Evolutionary conservation across 2,113 vertebrate species (phyloP), one percentile per base, ranked within the genome.

Genomic region (Heterochromis multidens): DNA sequence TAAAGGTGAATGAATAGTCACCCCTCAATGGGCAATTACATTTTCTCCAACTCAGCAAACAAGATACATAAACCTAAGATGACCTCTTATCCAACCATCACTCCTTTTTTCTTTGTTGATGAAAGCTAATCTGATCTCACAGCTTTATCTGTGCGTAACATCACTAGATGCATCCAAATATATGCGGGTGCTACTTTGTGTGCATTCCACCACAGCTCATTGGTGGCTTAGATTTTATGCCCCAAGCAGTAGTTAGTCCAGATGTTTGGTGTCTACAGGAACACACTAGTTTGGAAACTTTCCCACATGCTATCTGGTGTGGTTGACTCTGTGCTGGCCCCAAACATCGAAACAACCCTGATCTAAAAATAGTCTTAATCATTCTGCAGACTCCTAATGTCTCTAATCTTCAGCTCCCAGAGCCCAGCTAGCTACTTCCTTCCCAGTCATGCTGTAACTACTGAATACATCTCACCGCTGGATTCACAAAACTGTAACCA

Each of bases 331-430:
- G 70, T 2, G 43, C 77, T 81, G 80, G 90, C 91, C 91, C 76
- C 83, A 82, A 89, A 94, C 93, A 93, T 95, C 87, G 94, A 95
- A 95, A 94, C 92, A 95, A 90, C 90, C 83, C 52, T 8, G 58
- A 16, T 91, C 94, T 92, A 96, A 94, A 96, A 94, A 96, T 95
- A 95, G 84, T 67, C 84, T 88, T 85, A 88, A 90, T 94, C 89
- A 91, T 90, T 90, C 85, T 63, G 67, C 79, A 81, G 84, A 86
- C 88, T 89, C 86, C 87, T 84, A 81, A 79, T 33, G 72, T 91
- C 82, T 86, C 46, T 35, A 77, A 79, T 87, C 74, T 54, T 56
- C 23, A 23, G 82, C 62, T 89, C 83, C 57, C 27, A 84, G 52
- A 74, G 80, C 78, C 62, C 80, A 65, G 84, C 77, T 14, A 79